Evolutionary conservation across 2,113 vertebrate species (phyloP), one percentile per base, ranked within the genome.

Genomic region (Notothenia coriiceps): DNA sequence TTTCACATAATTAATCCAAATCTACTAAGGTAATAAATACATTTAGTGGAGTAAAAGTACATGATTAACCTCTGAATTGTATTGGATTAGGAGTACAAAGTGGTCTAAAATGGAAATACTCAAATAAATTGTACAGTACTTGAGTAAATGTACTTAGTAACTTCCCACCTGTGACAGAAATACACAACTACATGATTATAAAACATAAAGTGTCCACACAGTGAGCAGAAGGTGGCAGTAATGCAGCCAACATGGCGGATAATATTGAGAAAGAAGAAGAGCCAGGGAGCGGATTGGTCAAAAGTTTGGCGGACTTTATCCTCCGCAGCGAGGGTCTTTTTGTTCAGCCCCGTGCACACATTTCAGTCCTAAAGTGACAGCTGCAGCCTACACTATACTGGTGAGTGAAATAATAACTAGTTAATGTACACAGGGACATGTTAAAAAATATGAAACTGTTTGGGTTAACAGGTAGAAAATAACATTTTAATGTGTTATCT

Each of bases 241-340:
- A 7, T 4, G 57, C 14, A 1, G 20, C 10, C 0, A 9, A 29
- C 0, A 0, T 6, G 22, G 15, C 11, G 46, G 1, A 10, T 8
- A 4, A 46, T n/a, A 20, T 5, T 2, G 1, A 10, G 20, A 6
- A 35, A 35, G 60, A 87, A 80, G 79, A 85, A 33, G 13, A 52
- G 13, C 1, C 0, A 0, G 14, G 0, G 20, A 17, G 46, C 13
- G 51, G 90, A 92, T 93, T 91, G 90, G 92, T 74, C 2, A 9
- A 67, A 80, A 86, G 74, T 89, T 93, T 93, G 14, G 92, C 92
- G 91, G 92, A 93, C 88, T 94, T 91, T 88, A 63, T 13, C 54
- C 75, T 61, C 5, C 1, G 12, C 4, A 3, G 18, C 9, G 52
- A 3, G 3, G 2, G 5, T 2, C 2, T 44, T n/a, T 50, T 4